phyloP scores from a whole-genome alignment of 2,797 vertebrate species.

The Ctenochaetus hawaiiensis region DNA sequence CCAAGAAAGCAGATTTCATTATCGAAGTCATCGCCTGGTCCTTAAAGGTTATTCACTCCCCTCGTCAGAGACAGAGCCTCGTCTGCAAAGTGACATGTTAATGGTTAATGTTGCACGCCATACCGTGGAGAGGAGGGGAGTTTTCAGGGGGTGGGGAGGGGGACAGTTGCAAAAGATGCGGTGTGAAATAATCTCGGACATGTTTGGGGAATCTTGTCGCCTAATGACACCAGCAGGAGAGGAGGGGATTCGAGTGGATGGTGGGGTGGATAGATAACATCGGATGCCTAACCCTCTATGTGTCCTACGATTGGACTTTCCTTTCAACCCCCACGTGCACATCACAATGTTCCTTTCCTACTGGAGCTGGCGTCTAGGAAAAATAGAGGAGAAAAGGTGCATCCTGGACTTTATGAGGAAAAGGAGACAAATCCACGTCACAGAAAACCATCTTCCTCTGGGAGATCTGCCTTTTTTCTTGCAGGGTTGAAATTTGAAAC shows the following conservation, averaged over 20 bases:
- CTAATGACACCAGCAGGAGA: slow-evolving; percentile 66
- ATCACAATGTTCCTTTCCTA: slow-evolving; percentile 36
- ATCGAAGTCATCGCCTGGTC: slow-evolving; percentile 74
- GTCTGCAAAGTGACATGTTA: slow-evolving; percentile 72
- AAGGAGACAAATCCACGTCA: slow-evolving; percentile 12
- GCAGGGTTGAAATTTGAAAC: slow-evolving; percentile 13
- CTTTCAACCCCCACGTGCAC: slow-evolving; percentile 44
- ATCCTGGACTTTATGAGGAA: slow-evolving; percentile 6
- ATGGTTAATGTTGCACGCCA: slow-evolving; percentile 67
- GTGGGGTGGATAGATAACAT: slow-evolving; percentile 33
- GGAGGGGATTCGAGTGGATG: slow-evolving; percentile 21
- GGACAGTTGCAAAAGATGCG: slow-evolving; percentile 54
- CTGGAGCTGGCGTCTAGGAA: slow-evolving; percentile 25
- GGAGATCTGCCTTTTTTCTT: not conserved
- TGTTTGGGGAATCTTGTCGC: slow-evolving; percentile 69
- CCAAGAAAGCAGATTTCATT: slow-evolving; percentile 82
- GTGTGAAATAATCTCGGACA: slow-evolving; percentile 77
- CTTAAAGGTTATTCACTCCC: slow-evolving; percentile 84
- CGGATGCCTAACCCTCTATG: slow-evolving; percentile 44
- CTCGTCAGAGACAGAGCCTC: slow-evolving; percentile 49
- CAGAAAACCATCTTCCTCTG: not conserved
- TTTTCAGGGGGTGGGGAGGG: not conserved
- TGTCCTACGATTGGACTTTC: slow-evolving; percentile 54
- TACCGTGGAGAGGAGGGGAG: slow-evolving; percentile 50
- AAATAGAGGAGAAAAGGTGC: slow-evolving; percentile 26